Evolutionary conservation across 64 coral and sea anemone genomes (phyloP).

Genomic region (Stylophora pistillata): DNA sequence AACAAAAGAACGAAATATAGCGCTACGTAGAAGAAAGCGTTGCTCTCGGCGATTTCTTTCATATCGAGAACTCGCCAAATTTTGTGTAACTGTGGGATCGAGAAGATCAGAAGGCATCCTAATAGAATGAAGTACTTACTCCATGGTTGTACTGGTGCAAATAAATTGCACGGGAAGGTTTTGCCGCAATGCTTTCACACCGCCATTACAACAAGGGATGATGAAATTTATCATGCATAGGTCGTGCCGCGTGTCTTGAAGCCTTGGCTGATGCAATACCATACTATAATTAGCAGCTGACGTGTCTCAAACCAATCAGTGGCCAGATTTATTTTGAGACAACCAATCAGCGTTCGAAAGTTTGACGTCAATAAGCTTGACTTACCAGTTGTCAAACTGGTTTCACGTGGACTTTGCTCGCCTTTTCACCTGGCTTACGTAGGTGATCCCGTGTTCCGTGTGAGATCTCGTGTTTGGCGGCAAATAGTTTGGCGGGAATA

Average conservation of each 20-base stretch:
- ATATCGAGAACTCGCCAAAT: background rate
- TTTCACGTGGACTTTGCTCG: slow-evolving; percentile 9
- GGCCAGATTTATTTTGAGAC: slow-evolving; percentile 29
- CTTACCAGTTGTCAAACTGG: background rate
- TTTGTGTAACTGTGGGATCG: background rate
- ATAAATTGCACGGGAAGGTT: slow-evolving; percentile 46
- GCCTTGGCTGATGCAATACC: slow-evolving; percentile 86
- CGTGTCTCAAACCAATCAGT: slow-evolving; percentile 75
- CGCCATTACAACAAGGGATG: slow-evolving; percentile 88
- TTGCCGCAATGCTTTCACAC: slow-evolving; percentile 56
- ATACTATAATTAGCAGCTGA: slow-evolving; percentile 54
- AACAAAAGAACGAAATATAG: too few species aligned
- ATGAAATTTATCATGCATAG: slow-evolving; percentile 73
- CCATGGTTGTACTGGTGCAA: slow-evolving; percentile 87
- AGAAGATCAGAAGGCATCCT: background rate
- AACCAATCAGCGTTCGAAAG: slow-evolving; percentile 55
- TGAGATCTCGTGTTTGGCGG: background rate
- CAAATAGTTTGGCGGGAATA: slow-evolving; percentile 9
- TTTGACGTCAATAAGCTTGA: slow-evolving; percentile 23
- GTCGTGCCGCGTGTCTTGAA: slow-evolving; percentile 80
- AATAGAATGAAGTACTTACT: slow-evolving; percentile 57
- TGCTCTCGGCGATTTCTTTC: background rate
- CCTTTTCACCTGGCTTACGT: background rate
- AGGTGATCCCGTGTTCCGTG: background rate
- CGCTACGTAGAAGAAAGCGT: too few species aligned